Evolutionary conservation across 1,140 invertebrate genomes (phyloP), one percentile per base, ranked within the genome.

Genomic region (Macrobrachium nipponense): DNA sequence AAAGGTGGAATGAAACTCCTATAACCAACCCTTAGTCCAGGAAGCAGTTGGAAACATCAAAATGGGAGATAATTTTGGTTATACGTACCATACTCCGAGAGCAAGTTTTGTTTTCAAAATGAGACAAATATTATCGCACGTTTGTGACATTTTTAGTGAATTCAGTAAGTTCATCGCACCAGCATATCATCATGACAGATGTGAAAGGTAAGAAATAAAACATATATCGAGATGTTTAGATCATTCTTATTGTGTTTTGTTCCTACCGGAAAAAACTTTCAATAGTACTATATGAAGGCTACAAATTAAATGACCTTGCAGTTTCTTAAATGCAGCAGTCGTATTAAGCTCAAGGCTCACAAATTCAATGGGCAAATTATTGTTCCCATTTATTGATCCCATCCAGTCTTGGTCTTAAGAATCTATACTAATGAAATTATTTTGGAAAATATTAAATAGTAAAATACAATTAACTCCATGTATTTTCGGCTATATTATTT

Each of bases 81-180:
- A 96, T 91, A 95, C 96, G 12, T 97, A 97, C 90, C 95, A 96
- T 90, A 93, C 96, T 89, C 96, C 96, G n/a, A 93, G 95, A 62
- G 95, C 94, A 85, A 95, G 96, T 58, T 94, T 95, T 92, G 93
- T 94, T 89, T 92, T 95, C 87, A 95, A 94, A 91, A 93, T 96
- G 81, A 93, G 95, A 89, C 96, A 95, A 91, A 94, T 93, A 59
- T 66, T 86, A 12, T 89, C 88, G 12, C 97, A 98, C 91, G 97
- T 97, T 90, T 97, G 96, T 90, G 97, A 98, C 91, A 91, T 98
- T 61, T 98, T 98, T 91, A 98, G 97, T 90, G 97, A 98, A 92
- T 99, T 98, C 91, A 97, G 97, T 90, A 96, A 96, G 92, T 97
- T 98, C 90, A 97, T 98, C 82, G 96, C 97, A 23, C 97, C 97